Base-by-base conservation (phyloP, 1,140 invertebrate species). In the Aporrectodea caliginosa region DNA sequence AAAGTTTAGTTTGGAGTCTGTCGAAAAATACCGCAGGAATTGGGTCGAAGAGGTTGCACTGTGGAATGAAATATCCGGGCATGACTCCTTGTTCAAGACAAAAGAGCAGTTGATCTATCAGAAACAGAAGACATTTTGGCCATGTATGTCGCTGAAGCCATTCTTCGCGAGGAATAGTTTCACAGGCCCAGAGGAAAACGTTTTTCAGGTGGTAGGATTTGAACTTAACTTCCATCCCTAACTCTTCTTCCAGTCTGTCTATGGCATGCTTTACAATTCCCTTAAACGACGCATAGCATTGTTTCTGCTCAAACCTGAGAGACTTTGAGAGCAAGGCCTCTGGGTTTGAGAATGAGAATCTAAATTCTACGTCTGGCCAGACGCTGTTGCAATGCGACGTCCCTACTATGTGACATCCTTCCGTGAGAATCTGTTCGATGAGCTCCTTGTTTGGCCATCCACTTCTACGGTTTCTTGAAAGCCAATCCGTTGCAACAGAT, bases 141-240 rank as follows among this genome's bases (percentile, higher is more conserved):
- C 43, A 58, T 58, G 6, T 6, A 22, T 58, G 43, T 12, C 6
- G 22, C 43, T 58, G 43, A 12, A 22, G 22, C 43, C 43, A 58
- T 12, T 58, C 43, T 58, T 58, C 43, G 6, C 22, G 43, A 6
- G 43, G 43, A 22, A 58, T 58, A 22, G 43, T 22, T 58, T 58
- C 43, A 58, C 43, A 58, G 6, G 43, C 43, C 43, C 43, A 58
- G 6, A 58, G 43, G 43, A 58, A 58, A 22, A 58, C 22, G 22
- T 58, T 58, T 58, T 58, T 58, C 43, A 58, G 22, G 43, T 58
- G 43, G 43, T 58, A 58, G 43, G 43, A 58, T 58, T 58, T 58
- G 43, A 58, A 6, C 22, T 58, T 58, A 6, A 58, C 43, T 58
- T 58, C 43, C 6, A 58, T 6, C 22, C 43, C 6, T 58, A 22